phyloP scores from a whole-genome alignment of 2,797 vertebrate genomes.

The Chaetophractus vellerosus region DNA sequence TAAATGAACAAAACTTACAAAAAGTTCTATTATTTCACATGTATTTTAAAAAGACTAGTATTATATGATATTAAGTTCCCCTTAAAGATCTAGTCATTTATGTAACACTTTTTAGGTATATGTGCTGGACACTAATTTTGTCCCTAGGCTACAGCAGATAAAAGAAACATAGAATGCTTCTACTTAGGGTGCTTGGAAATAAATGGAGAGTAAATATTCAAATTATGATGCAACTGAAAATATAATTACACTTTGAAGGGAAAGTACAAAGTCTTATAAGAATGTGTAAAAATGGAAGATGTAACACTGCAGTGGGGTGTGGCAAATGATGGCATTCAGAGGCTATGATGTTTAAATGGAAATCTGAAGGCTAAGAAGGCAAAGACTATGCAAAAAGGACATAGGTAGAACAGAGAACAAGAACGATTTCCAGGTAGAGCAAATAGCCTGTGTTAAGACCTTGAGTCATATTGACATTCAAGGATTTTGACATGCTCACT shows the following conservation, averaged over 20 bases:
- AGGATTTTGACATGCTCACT: neutral
- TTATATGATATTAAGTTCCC: neutral
- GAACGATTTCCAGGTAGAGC: neutral
- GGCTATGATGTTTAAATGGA: neutral
- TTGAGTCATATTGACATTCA: neutral
- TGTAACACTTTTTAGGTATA: neutral
- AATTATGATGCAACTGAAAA: conserved; percentile 28
- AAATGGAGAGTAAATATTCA: conserved; percentile 16
- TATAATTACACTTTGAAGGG: conserved; percentile 39
- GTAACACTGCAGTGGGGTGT: neutral
- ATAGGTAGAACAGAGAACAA: neutral
- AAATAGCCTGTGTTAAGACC: neutral
- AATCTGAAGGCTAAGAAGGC: neutral
- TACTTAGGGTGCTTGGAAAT: conserved; percentile 15
- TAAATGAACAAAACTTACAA: neutral
- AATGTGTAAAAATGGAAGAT: conserved; percentile 33
- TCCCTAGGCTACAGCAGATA: neutral
- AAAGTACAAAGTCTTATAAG: neutral
- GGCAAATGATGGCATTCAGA: conserved; percentile 1
- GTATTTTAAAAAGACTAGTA: neutral
- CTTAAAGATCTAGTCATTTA: neutral
- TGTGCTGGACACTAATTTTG: neutral
- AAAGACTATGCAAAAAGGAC: neutral
- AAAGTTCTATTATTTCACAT: neutral
- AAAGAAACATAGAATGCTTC: neutral